Evolutionary conservation across 1,140 invertebrate genomes (phyloP), one percentile per base, ranked within the genome.

Genomic region (Drosophila chauvacae): DNA sequence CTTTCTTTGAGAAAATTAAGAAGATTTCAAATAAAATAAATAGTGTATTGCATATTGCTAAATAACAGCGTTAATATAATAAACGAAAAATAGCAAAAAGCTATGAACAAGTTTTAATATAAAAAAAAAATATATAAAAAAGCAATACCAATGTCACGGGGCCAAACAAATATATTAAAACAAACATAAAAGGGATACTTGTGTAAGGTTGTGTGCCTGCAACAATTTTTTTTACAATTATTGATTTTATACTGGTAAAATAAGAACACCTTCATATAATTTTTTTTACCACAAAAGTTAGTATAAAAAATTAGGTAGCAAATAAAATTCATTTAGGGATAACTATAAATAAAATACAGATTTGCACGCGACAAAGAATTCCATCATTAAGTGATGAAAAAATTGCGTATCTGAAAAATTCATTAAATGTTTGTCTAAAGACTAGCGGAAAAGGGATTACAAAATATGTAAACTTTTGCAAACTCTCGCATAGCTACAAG

Each of bases 401-500:
- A 60, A 60, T 18, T 13, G n/a, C 26, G 23, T n/a, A 10, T n/a
- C 23, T 42, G 16, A 10, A 35, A 65, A 45, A 35, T 45, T 35
- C 16, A 28, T 62, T 33, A 45, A 26, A 18, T 16, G 9, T 18
- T 56, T 28, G 6, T 16, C 4, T 30, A 33, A 53, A 65, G 28
- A 37, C 4, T 16, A n/a, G 1, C 20, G 20, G 0, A 37, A 23
- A 55, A 23, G 13, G 33, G 33, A 37, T 37, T 23, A 35, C 11
- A 53, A 66, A 63, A 18, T 35, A 7, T 61, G 7, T 42, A 23
- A 42, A 20, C 45, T 51, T 28, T 14, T 55, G 37, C 13, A 50
- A 70, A 53, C 26, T 33, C n/a, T 33, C 11, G 7, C 16, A 30
- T 23, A 60, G n/a, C 41, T 18, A 28, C 10, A 10, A 37, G 28